These are phyloP conservation scores for Helogale parvula DNA, from an alignment of 2,113 vertebrate species.

Conservation along the genomic window DNA sequence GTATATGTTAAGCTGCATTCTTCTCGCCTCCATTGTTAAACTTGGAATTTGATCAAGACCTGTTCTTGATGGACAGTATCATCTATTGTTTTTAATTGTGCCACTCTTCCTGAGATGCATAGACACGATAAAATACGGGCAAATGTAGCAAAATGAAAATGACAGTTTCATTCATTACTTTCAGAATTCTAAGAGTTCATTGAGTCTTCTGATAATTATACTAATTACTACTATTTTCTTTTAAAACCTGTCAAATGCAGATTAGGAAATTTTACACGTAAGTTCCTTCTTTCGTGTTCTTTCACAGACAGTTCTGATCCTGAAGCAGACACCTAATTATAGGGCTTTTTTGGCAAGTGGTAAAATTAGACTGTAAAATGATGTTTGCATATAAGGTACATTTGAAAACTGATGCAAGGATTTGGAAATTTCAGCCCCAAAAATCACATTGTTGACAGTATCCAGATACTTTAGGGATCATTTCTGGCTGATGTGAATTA, in stretches of 20 bases:
- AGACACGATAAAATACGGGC: not conserved
- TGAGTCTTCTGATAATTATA: constrained; percentile 33
- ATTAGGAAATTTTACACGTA: constrained; percentile 69
- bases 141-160: not conserved
- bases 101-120: not conserved
- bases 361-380: constrained; percentile 29
- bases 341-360: not conserved
- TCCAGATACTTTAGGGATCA: constrained; percentile 48
- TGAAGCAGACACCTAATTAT: not conserved
- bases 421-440: constrained; percentile 19
- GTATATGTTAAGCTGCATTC: not conserved
- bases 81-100: not conserved
- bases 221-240: constrained; percentile 67
- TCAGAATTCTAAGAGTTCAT: not conserved
- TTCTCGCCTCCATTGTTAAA: constrained; percentile 10
- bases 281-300: constrained; percentile 43
- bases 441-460: constrained; percentile 45
- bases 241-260: constrained; percentile 69
- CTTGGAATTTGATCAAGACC: not conserved
- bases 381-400: not conserved
- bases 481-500: constrained; percentile 48
- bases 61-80: not conserved
- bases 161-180: not conserved
- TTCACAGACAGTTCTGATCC: not conserved
- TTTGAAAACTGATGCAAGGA: constrained; percentile 47